phyloP scores from a whole-genome alignment of 64 coral and sea anemone genomes.

The Orbicella faveolata region DNA sequence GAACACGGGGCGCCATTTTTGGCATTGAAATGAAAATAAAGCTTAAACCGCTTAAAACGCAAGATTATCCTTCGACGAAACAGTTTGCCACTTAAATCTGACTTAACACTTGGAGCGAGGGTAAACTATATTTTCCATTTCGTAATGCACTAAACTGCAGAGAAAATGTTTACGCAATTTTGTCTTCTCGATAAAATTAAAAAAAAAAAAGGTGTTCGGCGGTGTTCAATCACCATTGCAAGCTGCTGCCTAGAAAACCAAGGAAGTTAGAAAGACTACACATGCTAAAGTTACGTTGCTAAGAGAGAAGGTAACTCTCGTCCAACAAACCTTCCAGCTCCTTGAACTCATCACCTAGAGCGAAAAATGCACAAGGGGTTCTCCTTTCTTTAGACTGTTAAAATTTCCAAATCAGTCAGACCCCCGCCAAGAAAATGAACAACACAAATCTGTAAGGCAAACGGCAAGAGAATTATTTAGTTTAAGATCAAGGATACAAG shows the following conservation, averaged over 20 bases:
- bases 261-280: background rate
- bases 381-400: background rate
- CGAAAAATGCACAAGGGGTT: background rate
- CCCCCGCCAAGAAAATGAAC: background rate
- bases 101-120: no score
- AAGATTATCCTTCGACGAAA: no score
- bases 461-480: background rate
- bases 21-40: no score
- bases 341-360: slow-evolving; percentile 2
- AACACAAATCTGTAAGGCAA: background rate
- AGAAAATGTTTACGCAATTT: background rate
- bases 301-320: background rate
- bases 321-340: slow-evolving; percentile 21
- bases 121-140: background rate
- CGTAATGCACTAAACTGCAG: background rate
- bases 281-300: background rate
- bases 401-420: background rate
- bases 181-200: background rate
- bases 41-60: no score
- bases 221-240: background rate
- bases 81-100: no score
- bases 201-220: background rate
- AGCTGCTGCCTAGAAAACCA: background rate
- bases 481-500: background rate
- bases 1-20: no score